Evolutionary conservation across 2,888 invertebrate genomes (phyloP), one percentile per base, ranked within the genome.

Genomic region (Byasa hedistus): DNA sequence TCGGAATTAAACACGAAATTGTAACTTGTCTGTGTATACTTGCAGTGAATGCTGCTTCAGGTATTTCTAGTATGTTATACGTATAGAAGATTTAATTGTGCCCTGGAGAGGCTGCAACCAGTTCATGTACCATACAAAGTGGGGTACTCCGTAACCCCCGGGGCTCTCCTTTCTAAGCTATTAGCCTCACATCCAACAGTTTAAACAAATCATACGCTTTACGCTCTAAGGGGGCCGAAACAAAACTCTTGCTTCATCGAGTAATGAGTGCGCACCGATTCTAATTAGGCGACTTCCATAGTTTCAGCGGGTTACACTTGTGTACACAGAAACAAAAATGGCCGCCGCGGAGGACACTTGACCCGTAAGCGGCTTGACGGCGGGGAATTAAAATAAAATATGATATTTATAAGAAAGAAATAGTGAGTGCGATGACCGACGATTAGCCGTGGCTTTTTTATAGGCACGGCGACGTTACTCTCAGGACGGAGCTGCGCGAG

Each of bases 401-500:
- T 68, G 67, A 55, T 64, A 63, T 67, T 81, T 52, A 79, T 75
- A 77, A 73, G 74, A 82, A 82, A 82, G 79, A 80, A 76, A 76
- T 80, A 76, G 81, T 81, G 78, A 83, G 88, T 79, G 86, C 88
- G 84, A 84, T 86, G 89, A 87, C 89, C 87, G 82, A 62, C 84
- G 88, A 88, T 89, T 86, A 89, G 85, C 79, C 69, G 80, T 78
- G 76, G 78, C 74, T 76, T 79, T 85, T 87, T 86, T 84, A 83
- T 83, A 80, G 76, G 72, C 76, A 71, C 62, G 64, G 67, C 78
- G 70, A 69, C 71, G 68, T 68, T 68, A 69, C 73, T 65, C 52
- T 75, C 86, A 87, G 89, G 89, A 89, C 82, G 84, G 83, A 73
- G 71, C 81, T 83, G 87, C 87, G 88, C 87, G 89, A 87, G 86